A percentile compares a stretch with the other conserved stretches of the same genome.
These are phyloP conservation scores for Nettapus auritus DNA, from an alignment of 2,113 vertebrate genomes.

Conservation along the genomic window DNA sequence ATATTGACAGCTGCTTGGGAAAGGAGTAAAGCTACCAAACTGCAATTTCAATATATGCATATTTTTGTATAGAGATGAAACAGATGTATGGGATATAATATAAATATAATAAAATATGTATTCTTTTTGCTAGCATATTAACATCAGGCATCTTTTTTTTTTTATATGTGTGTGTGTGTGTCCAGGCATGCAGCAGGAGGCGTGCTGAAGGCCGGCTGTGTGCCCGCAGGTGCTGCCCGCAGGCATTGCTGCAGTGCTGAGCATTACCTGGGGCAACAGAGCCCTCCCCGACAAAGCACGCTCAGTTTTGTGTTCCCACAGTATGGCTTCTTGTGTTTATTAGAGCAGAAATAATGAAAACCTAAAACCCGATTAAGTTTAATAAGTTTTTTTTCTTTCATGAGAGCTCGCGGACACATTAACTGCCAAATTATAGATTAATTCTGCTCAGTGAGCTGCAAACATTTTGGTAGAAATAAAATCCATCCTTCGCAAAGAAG, in stretches of 20 bases:
- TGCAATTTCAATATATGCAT: too few species aligned
- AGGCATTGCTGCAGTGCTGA: background rate
- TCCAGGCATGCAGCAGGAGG: rapidly evolving
- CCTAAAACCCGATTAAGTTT: background rate
- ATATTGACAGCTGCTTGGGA: background rate
- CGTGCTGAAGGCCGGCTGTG: background rate
- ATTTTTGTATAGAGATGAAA: background rate
- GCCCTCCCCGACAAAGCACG: rapidly evolving
- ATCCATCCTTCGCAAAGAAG: background rate
- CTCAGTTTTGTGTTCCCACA: background rate
- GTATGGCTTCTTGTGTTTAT: background rate
- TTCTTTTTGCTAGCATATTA: background rate
- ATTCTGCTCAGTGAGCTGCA: background rate
- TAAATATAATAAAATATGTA: background rate
- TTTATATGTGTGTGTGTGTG: background rate
- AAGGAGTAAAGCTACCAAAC: background rate
- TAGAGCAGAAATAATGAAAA: constrained; percentile 30
- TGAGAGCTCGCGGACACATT: background rate
- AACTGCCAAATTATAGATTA: background rate
- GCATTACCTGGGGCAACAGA: background rate
- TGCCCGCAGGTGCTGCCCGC: background rate
- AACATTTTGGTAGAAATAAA: background rate
- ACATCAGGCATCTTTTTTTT: background rate
- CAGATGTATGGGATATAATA: background rate
- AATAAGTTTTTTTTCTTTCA: background rate